Conservation (phyloP, 2,888 invertebrate genomes). For the Nezara viridula region DNA sequence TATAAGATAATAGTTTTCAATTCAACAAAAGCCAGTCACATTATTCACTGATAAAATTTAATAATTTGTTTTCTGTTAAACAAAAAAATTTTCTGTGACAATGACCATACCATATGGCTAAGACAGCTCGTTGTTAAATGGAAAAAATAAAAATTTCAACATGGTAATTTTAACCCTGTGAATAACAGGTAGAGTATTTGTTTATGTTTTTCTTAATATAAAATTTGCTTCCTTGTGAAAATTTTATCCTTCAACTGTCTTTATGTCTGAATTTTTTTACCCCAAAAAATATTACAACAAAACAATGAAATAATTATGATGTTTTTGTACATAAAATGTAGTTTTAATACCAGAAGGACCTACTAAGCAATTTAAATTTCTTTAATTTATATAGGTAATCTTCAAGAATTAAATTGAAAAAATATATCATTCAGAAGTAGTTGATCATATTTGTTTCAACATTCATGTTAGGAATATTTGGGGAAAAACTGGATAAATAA, state of each 20-base stretch:
- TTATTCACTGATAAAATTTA: not conserved
- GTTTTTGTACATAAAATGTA: not conserved
- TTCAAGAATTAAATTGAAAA: not conserved
- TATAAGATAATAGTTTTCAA: not conserved
- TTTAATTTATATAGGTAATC: not conserved
- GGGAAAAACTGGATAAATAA: too few relatives aligned
- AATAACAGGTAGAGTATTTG: not conserved
- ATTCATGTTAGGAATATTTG: too few relatives aligned
- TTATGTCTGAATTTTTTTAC: not conserved
- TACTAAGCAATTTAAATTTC: not conserved
- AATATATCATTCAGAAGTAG: not conserved
- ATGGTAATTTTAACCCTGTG: not conserved
- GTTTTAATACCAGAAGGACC: not conserved
- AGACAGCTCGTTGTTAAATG: fast-evolving
- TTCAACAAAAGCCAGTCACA: not conserved
- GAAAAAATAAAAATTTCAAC: not conserved
- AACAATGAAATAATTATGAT: not conserved
- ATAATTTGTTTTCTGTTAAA: not conserved
- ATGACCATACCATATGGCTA: not conserved
- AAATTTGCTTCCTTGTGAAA: too few relatives aligned
- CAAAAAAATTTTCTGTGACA: not conserved
- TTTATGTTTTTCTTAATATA: too few relatives aligned
- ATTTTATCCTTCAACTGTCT: too few relatives aligned
- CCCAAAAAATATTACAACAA: not conserved
- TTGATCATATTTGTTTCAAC: not conserved